Base-by-base conservation (phyloP, 2,113 vertebrate species). In the Festucalex cinctus region DNA sequence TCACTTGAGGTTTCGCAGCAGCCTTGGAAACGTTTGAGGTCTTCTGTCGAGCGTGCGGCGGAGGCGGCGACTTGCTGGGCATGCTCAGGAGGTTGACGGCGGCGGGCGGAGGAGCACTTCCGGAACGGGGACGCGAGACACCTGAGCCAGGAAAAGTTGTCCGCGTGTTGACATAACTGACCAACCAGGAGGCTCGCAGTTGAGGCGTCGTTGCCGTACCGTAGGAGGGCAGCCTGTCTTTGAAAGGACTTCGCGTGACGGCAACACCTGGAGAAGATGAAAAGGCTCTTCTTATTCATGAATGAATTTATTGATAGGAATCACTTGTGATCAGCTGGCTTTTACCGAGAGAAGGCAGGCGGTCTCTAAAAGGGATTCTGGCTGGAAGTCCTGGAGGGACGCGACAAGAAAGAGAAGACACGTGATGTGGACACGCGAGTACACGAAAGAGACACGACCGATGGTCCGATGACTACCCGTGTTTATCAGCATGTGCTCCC, bases 31-130 rank as follows among this genome's bases (percentile, higher is more conserved):
- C 1, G n/a, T 48, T 68, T 5, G 5, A 28, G 49, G 67, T 59
- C 71, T 67, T 82, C 1, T 62, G 32, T 24, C 24, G 63, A 62
- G 32, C 51, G 37, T 58, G 66, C 24, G 32, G 22, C 10, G 32
- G 1, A 43, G 75, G 65, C 76, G 94, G 93, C 70, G 82, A 84
- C 1, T 88, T 90, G 60, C 64, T 80, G 32, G 94, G 92, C 93
- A 95, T 88, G 82, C 89, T 98, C 68, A 95, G 80, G 68, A 94
- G 86, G 70, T 93, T 96, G 19, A 96, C 92, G 0, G 95, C 95
- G 0, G 95, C 95, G 0, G 93, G 95, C 71, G 95, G 94, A 0
- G 96, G 95, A 32, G 95, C 95, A 12, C 95, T 98, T 62, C 96
- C 96, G 13, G 95, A 93, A 1, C 95, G 90, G 37, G 95, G 95